These are phyloP conservation scores for Strongylocentrotus purpuratus DNA, from an alignment of 35 echinoderm and acorn worm species.

Conservation along the genomic window DNA sequence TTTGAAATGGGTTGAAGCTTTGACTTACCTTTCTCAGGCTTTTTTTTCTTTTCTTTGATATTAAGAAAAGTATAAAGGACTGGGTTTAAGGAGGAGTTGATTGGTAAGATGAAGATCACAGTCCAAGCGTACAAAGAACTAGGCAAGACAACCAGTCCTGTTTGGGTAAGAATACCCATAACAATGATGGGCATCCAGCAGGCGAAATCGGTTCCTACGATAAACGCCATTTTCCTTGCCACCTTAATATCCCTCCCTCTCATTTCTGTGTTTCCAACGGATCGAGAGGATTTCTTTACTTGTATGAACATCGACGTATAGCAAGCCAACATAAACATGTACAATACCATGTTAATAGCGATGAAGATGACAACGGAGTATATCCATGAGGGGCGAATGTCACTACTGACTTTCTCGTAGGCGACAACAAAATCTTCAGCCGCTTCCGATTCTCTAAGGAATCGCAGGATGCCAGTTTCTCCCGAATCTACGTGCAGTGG, in stretches of 20 bases:
- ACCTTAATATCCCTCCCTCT: constrained; percentile 40
- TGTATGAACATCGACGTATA: constrained; percentile 72
- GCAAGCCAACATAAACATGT: constrained; percentile 61
- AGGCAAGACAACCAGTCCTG: constrained; percentile 29
- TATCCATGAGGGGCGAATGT: constrained; percentile 3
- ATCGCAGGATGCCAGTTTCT: background rate
- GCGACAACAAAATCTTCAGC: background rate
- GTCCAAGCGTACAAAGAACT: constrained; percentile 60
- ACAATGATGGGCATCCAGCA: constrained; percentile 77
- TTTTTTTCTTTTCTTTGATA: background rate
- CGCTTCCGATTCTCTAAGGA: background rate
- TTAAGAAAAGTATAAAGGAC: constrained; percentile 61
- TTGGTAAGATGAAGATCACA: constrained; percentile 70
- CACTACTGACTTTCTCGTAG: background rate
- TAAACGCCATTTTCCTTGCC: constrained; percentile 52
- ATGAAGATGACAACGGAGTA: constrained; percentile 71
- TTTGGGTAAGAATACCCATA: constrained; percentile 72
- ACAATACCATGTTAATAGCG: constrained; percentile 63
- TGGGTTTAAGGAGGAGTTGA: constrained; percentile 75
- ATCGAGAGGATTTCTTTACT: constrained; percentile 34
- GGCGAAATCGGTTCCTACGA: constrained; percentile 59
- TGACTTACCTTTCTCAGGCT: too few relatives aligned
- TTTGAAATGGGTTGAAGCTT: too few relatives aligned
- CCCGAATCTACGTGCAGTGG: constrained; percentile 33
- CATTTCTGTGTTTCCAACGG: background rate